Evolutionary conservation across 1,140 invertebrate genomes (phyloP).

Genomic region (Macrotrachela quadricornifera): DNA sequence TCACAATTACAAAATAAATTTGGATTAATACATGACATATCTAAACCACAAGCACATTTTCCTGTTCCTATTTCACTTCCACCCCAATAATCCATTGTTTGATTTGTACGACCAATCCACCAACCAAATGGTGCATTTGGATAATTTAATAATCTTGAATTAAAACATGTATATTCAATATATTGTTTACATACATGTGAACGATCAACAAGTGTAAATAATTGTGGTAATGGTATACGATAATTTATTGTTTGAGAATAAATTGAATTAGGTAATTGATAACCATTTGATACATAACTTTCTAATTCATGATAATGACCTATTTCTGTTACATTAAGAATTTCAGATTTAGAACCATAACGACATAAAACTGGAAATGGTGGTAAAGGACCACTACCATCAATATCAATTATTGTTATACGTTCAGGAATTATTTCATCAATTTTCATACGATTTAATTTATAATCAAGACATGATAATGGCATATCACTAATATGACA

Average conservation of each 20-base stretch:
- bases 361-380: conserved; percentile 77
- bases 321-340: conserved; percentile 15
- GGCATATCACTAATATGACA: conserved; percentile 46
- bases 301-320: conserved; percentile 20
- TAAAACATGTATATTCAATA: conserved; percentile 63
- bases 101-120: conserved; percentile 34
- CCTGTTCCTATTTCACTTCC: conserved; percentile 66
- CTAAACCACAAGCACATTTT: conserved; percentile 76
- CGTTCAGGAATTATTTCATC: too few relatives aligned
- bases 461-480: conserved; percentile 4
- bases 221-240: conserved; percentile 53
- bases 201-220: conserved; percentile 67
- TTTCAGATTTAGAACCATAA: conserved; percentile 28
- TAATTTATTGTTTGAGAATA: conserved; percentile 70
- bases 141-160: conserved; percentile 55
- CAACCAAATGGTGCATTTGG: conserved; percentile 18
- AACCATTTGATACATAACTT: conserved; percentile 35
- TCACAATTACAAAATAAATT: conserved; percentile 88
- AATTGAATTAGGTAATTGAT: conserved; percentile 55
- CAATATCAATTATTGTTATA: conserved; percentile 44
- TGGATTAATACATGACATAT: conserved; percentile 52
- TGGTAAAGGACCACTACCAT: conserved; percentile 70
- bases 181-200: conserved; percentile 59
- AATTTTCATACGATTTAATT: conserved; percentile 1
- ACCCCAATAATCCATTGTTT: conserved; percentile 85